Base-by-base conservation (phyloP, 2,113 vertebrate species). In the Echinops telfairi region DNA sequence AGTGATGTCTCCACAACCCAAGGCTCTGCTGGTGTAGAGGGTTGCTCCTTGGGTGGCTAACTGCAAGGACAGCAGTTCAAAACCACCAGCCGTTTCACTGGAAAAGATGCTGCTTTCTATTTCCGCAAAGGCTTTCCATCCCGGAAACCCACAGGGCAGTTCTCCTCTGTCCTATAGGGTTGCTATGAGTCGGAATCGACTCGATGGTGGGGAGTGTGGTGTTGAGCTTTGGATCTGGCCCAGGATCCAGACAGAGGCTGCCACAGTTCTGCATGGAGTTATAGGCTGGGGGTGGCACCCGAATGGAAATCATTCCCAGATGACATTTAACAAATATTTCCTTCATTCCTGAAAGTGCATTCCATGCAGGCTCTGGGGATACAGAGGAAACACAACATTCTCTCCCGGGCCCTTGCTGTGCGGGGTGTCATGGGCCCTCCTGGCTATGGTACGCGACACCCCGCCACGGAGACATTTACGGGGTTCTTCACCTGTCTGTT, bases 261-360 rank as follows among this genome's bases (percentile, higher is more conserved):
- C 68, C 57, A 23, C 0, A 7, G 80, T 38, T 47, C 9, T 3
- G 19, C 1, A 5, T 33, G 12, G 75, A 10, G 40, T 22, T 11
- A 29, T 53, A 16, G 58, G 47, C 58, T n/a, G 23, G 60, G 23
- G 9, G 19, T 0, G 31, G 33, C 73, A 40, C 53, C 70, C 7
- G 2, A 57, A 23, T 43, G 33, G 83, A 86, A 96, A 94, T 88
- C 75, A 76, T 82, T 87, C 57, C 90, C 92, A 92, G 85, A 62
- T 0, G 3, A 92, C 76, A 81, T 17, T 73, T 62, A 27, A 64
- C 83, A 92, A 47, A 47, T 73, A 53, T 40, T 89, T 73, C 60
- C 77, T 92, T 40, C 38, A 17, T 86, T 92, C 75, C 23, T n/a
- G 38, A 22, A 31, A 83, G 64, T 25, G 16, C 68, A 89, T 93